These are phyloP conservation scores for Gobius niger DNA, from an alignment of 2,113 vertebrate species.

Conservation along the genomic window DNA sequence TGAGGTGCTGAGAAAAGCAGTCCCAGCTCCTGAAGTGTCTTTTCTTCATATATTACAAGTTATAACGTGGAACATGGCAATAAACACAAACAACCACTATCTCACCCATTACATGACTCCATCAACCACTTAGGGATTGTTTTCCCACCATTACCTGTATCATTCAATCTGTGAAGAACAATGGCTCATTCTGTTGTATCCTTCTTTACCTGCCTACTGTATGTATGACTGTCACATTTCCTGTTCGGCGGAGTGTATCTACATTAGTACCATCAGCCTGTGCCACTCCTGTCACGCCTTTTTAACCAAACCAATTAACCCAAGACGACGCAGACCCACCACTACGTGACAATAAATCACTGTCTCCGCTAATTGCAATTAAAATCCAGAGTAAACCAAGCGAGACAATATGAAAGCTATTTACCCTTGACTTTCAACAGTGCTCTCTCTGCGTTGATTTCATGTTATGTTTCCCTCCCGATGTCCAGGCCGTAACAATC, in stretches of 20 bases:
- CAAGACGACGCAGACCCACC: slow-evolving; percentile 36
- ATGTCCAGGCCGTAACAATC: slow-evolving; percentile 55
- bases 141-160: too few relatives aligned
- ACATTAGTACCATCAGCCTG: slow-evolving; percentile 18
- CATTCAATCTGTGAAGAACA: too few relatives aligned
- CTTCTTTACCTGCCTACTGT: background rate
- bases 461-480: background rate
- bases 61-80: too few relatives aligned
- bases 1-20: too few relatives aligned
- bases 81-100: too few relatives aligned
- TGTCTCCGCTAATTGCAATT: slow-evolving; percentile 74
- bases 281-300: slow-evolving; percentile 63
- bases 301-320: slow-evolving; percentile 78
- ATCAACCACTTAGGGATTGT: too few relatives aligned
- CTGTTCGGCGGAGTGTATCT: background rate
- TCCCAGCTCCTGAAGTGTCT: too few relatives aligned
- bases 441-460: slow-evolving; percentile 28
- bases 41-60: too few relatives aligned
- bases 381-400: slow-evolving; percentile 67
- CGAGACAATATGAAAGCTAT: slow-evolving; percentile 61
- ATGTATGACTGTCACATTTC: background rate
- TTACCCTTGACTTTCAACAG: slow-evolving; percentile 65
- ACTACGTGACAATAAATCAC: slow-evolving; percentile 70
- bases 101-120: too few relatives aligned
- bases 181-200: background rate